Base-by-base conservation (phyloP, 2,888 invertebrate genomes). In the Eristalis pertinax region DNA sequence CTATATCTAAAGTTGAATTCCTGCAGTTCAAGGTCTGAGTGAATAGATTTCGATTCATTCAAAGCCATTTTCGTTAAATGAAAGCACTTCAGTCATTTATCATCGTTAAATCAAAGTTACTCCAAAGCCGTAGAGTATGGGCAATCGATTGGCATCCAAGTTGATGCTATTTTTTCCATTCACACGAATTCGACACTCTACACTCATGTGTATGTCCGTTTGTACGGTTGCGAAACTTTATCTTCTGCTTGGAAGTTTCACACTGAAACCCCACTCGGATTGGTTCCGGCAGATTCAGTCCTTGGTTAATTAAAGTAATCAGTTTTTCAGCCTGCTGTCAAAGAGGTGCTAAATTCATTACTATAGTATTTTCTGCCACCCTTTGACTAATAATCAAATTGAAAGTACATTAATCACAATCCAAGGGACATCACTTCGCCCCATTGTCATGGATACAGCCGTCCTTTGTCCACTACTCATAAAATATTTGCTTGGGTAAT, bases 321-420 rank as follows among this genome's bases (percentile, higher is more conserved):
- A 5, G 1, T 19, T 50, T 7, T 19, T 1, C 19, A 5, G 50
- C 19, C 19, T 19, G 8, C 19, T 50, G 50, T 19, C 50, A 19
- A 19, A 19, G n/a, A 50, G 50, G 19, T 19, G 19, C 5, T 50
- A 50, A 50, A 50, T 19, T 50, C 8, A 50, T 50, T 8, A 19
- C n/a, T 50, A 2, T 19, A 8, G 19, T 8, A 50, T 8, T 50
- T 19, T n/a, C n/a, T 38, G 13, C 29, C 29, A 26, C 29, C 22
- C 22, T 7, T 29, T 13, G 35, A 38, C 32, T 15, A 26, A 41
- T 60, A 24, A 65, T 65, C 26, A 38, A 56, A 75, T 65, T 58
- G 58, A 75, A 75, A 60, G 35, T 58, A 22, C 41, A 76, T 76
- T 76, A 68, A 76, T 77, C 68, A 56, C 63, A 69, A 41, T 50